Evolutionary conservation across 2,113 vertebrate genomes (phyloP).

Genomic region (Noctilio leporinus): DNA sequence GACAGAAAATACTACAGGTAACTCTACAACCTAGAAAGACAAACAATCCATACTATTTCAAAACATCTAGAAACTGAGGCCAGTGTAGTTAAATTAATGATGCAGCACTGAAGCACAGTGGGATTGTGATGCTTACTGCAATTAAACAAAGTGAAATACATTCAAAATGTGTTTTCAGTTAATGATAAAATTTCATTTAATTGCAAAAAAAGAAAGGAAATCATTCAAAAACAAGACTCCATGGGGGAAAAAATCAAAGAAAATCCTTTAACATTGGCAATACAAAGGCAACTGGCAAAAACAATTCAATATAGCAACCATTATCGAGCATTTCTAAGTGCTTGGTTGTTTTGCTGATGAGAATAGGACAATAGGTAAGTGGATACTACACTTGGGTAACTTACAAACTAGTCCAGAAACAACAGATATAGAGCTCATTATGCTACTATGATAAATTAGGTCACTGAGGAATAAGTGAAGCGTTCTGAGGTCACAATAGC

Average conservation of each 20-base stretch:
- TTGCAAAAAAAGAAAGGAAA: background rate
- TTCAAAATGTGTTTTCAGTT: constrained; percentile 23
- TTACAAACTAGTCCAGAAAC: background rate
- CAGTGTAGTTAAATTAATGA: constrained; percentile 38
- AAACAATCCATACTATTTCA: constrained; percentile 7
- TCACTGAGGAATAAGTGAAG: background rate
- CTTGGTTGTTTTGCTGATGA: background rate
- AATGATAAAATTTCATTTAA: constrained; percentile 59
- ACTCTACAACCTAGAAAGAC: background rate
- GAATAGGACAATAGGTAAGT: background rate
- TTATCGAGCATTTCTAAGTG: background rate
- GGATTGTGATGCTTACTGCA: background rate
- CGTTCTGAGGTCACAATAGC: background rate
- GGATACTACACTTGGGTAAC: background rate
- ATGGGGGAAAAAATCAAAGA: background rate
- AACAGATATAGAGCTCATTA: background rate
- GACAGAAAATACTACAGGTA: background rate
- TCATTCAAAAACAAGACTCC: background rate
- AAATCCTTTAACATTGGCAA: background rate
- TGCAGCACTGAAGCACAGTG: background rate
- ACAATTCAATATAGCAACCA: background rate
- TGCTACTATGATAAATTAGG: background rate
- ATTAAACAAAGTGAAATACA: constrained; percentile 57
- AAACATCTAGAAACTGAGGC: constrained; percentile 19
- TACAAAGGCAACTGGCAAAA: background rate